Evolutionary conservation across 2,113 vertebrate species (phyloP).

Genomic region (Myotis brandtii): DNA sequence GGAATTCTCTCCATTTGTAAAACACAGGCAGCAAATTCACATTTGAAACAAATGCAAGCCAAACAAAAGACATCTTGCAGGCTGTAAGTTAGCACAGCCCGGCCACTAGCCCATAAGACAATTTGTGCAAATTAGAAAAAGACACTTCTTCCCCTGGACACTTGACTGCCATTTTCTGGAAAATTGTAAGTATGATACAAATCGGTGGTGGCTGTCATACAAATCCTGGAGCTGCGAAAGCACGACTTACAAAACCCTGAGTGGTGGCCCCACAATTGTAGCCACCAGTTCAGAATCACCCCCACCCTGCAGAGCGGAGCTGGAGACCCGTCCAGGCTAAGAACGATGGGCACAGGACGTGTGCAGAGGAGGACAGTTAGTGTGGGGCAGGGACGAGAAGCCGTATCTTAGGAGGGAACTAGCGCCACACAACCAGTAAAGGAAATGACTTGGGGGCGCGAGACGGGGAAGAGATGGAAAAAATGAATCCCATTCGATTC

Average conservation of each 20-base stretch:
- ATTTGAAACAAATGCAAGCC: neutral
- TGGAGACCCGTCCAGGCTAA: neutral
- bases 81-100: neutral
- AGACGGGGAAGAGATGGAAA: neutral
- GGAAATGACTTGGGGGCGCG: neutral
- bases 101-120: neutral
- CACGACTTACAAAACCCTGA: accelerated
- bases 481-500: neutral
- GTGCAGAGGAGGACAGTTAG: neutral
- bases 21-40: neutral
- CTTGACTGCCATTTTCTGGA: neutral
- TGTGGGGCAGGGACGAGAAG: neutral
- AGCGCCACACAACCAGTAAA: neutral
- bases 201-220: neutral
- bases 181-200: neutral
- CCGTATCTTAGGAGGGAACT: neutral
- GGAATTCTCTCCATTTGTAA: neutral
- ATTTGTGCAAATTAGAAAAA: neutral
- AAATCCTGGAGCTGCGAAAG: neutral
- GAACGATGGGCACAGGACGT: neutral
- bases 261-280: neutral
- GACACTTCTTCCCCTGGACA: neutral
- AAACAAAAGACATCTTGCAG: neutral
- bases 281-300: neutral
- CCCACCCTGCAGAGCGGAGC: neutral